Evolutionary conservation across 2,888 invertebrate species (phyloP).

Genomic region (Acheta domesticus): DNA sequence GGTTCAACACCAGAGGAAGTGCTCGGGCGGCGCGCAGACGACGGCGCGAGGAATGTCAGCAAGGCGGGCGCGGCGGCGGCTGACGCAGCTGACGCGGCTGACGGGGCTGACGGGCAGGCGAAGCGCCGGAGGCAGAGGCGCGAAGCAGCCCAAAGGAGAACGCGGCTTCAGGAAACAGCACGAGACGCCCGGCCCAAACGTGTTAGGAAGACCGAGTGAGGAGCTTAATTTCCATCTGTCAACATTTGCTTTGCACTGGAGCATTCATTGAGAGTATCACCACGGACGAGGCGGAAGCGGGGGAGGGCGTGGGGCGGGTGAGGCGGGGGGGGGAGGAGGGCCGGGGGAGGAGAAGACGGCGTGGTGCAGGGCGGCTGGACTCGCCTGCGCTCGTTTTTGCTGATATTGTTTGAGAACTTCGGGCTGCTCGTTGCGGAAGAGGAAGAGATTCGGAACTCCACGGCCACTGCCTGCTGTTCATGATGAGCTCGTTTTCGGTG

Average conservation of each 20-base stretch:
- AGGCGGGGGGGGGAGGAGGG: not conserved
- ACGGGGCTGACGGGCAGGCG: not conserved
- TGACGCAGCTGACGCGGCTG: not conserved
- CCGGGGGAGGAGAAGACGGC: not conserved
- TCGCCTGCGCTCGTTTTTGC: not conserved
- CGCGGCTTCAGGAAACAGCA: not conserved
- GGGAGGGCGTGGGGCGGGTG: not conserved
- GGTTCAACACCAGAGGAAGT: too few relatives aligned
- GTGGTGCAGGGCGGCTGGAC: too few relatives aligned
- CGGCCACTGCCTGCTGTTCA: too few relatives aligned
- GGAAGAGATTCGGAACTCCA: constrained; percentile 25
- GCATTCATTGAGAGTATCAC: constrained; percentile 9
- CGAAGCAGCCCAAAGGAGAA: not conserved
- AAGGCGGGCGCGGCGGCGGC: not conserved
- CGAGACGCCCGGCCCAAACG: not conserved
- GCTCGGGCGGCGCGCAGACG: too few relatives aligned
- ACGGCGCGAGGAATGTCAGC: too few relatives aligned
- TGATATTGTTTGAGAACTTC: not conserved
- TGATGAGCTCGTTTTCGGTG: too few relatives aligned
- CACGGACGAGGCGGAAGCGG: not conserved
- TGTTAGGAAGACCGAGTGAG: constrained; percentile 21
- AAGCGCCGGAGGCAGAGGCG: not conserved
- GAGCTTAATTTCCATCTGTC: constrained; percentile 31
- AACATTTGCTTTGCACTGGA: constrained; percentile 28
- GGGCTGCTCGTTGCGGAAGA: constrained; percentile 52